These are phyloP conservation scores for Keiferia lycopersicella DNA, from an alignment of 2,888 invertebrate species.

Conservation along the genomic window DNA sequence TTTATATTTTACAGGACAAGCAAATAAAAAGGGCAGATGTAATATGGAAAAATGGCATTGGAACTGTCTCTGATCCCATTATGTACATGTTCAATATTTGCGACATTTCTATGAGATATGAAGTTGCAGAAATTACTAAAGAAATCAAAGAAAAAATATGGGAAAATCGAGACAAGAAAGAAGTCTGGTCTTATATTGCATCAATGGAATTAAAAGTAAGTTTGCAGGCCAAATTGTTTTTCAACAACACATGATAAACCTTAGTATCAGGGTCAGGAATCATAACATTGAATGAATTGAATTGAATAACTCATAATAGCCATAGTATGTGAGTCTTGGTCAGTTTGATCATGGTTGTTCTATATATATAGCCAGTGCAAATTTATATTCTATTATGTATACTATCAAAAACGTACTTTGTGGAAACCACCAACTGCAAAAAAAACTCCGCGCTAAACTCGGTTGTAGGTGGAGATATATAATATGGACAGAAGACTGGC, in stretches of 20 bases:
- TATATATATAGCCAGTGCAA: too few relatives aligned
- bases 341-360: too few relatives aligned
- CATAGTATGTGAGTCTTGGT: too few relatives aligned
- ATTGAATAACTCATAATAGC: too few relatives aligned
- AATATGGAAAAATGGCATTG: slow-evolving; percentile 82
- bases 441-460: too few relatives aligned
- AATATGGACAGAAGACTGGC: too few relatives aligned
- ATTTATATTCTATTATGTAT: too few relatives aligned
- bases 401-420: too few relatives aligned
- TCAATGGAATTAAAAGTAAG: slow-evolving; percentile 67
- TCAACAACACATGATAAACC: not conserved
- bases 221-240: slow-evolving; percentile 11
- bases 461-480: too few relatives aligned
- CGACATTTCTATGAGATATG: slow-evolving; percentile 79
- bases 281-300: not conserved
- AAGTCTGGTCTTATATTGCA: slow-evolving; percentile 71
- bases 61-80: slow-evolving; percentile 77
- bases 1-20: slow-evolving; percentile 56
- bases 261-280: not conserved
- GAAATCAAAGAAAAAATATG: slow-evolving; percentile 66
- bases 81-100: slow-evolving; percentile 83
- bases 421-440: too few relatives aligned
- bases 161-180: slow-evolving; percentile 54
- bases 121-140: slow-evolving; percentile 79
- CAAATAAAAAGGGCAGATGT: slow-evolving; percentile 80